phyloP scores from a whole-genome alignment of 1,140 invertebrate species.

The Rhagoletis pomonella region DNA sequence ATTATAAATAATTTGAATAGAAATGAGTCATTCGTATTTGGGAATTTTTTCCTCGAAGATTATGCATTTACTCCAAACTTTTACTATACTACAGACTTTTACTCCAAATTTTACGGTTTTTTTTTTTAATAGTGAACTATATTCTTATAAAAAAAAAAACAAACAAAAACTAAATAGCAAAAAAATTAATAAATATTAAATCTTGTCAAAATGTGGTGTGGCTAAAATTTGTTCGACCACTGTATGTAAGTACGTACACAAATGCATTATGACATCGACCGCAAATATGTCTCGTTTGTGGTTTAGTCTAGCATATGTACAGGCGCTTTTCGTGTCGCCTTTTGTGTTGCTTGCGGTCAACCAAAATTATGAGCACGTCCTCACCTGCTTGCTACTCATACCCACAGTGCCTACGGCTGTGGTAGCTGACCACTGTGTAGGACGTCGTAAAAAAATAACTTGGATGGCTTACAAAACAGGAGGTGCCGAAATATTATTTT shows the following conservation, averaged over 20 bases:
- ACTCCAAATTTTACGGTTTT: no score
- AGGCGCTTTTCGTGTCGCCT: background rate
- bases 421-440: background rate
- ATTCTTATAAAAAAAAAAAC: no score
- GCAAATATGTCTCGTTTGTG: constrained; percentile 41
- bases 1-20: no score
- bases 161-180: no score
- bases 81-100: no score
- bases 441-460: background rate
- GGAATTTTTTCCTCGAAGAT: no score
- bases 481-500: background rate
- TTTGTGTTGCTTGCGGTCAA: constrained; percentile 28
- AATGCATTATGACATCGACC: constrained; percentile 15
- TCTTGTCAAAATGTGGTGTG: no score
- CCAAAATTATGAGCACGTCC: constrained; percentile 44
- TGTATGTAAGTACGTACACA: background rate
- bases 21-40: no score
- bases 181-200: no score
- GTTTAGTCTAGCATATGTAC: constrained; percentile 10
- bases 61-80: no score
- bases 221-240: no score
- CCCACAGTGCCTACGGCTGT: background rate
- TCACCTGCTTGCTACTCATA: constrained; percentile 21
- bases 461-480: background rate
- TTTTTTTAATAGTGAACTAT: no score